Evolutionary conservation across 2,888 invertebrate species (phyloP), one percentile per base, ranked within the genome.

Genomic region (Coelogynopora nodosa): DNA sequence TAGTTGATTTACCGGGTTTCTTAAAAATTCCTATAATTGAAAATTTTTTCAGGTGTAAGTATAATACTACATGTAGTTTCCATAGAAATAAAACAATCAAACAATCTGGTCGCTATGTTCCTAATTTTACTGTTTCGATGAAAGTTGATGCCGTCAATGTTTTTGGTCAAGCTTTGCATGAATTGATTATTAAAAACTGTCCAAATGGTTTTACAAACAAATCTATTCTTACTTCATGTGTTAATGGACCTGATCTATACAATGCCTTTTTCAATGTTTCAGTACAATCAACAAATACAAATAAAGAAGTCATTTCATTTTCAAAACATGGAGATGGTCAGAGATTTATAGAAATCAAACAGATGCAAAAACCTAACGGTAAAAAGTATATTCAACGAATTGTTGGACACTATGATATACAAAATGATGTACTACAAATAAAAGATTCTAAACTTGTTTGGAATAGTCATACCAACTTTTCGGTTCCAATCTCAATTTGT

Each of bases 131-230:
- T 10, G 27, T 74, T 23, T 74, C 74, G 5, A 74, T 74, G 74
- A 13, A 5, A 5, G 10, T 74, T 23, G 74, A 74, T 26, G 23
- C 23, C 18, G 31, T 82, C 18, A 30, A 82, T 18, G 31, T 82
- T 23, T 82, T 13, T 82, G 82, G 10, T 28, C 30, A 82, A 13
- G 31, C 30, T 28, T 29, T 82, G 13, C 82, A 82, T 28, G 13
- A 30, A 1, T 13, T 82, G 82, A 89, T 90, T 0, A 31, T 86
- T 0, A 88, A 88, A 2, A 81, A 89, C 10, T 90, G 90, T 82
- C 89, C 89, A 0, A 74, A 80, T 0, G 88, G 87, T 23, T 88
- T 88, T 86, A 26, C 10, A 82, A 28, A 82, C 27, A 82, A 2
- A 5, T 82, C 82, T 27, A 18, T 31, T 31, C 31, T 82, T 18